Percentiles rank a stretch among this genome's conserved stretches.
These are phyloP conservation scores for Protula sp. DNA, from an alignment of 2,888 invertebrate species.

Conservation along the genomic window DNA sequence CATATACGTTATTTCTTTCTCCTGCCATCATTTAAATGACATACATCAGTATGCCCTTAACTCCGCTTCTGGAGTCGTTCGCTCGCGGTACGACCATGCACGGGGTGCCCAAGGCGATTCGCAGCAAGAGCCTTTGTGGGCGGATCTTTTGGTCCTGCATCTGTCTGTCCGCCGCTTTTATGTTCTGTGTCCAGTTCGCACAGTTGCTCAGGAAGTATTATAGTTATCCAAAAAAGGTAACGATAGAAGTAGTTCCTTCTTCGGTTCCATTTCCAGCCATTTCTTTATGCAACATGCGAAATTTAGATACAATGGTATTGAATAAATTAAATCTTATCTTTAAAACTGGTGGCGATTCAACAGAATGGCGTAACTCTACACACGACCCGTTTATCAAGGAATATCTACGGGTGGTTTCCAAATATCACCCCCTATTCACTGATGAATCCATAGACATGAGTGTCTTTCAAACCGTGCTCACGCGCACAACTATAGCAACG, in stretches of 20 bases:
- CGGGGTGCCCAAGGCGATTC: slow-evolving; percentile 21
- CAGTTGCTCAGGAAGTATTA: slow-evolving; percentile 22
- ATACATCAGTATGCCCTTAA: not conserved
- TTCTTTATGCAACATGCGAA: slow-evolving; percentile 25
- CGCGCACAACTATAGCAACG: slow-evolving; percentile 20
- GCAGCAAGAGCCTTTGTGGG: slow-evolving; percentile 10
- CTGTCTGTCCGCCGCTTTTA: slow-evolving; percentile 16
- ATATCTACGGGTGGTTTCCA: slow-evolving; percentile 17
- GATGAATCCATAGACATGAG: slow-evolving; percentile 6
- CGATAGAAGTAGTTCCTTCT: slow-evolving; percentile 20
- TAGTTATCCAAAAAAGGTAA: slow-evolving; percentile 22
- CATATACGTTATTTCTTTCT: not conserved
- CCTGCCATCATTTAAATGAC: not conserved
- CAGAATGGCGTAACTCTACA: not conserved
- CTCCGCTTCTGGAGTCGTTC: slow-evolving; percentile 11
- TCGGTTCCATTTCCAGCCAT: slow-evolving; percentile 22
- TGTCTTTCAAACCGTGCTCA: slow-evolving; percentile 19
- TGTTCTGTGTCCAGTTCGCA: slow-evolving; percentile 18
- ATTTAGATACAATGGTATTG: slow-evolving; percentile 20
- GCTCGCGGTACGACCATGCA: slow-evolving; percentile 22
- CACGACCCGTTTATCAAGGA: slow-evolving; percentile 18
- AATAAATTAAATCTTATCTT: slow-evolving; percentile 20
- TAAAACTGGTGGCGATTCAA: slow-evolving; percentile 10
- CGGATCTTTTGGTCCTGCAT: slow-evolving; percentile 19
- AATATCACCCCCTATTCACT: slow-evolving; percentile 19